Conservation (phyloP, 2,888 invertebrate genomes). For the Sarcophaga rosellei region DNA sequence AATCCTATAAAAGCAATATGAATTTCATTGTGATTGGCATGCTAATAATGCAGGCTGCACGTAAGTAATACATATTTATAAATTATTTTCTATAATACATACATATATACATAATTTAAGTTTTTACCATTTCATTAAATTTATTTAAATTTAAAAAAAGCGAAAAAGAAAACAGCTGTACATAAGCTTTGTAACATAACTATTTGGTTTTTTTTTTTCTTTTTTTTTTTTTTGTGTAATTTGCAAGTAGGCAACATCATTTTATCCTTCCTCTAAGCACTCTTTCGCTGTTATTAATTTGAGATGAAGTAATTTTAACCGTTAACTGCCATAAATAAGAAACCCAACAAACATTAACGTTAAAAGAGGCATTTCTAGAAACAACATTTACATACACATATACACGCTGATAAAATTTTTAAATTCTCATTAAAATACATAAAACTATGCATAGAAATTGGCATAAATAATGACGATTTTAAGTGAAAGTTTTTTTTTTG, state of each 20-base stretch:
- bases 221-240: not conserved
- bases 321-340: not conserved
- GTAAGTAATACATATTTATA: constrained; percentile 72
- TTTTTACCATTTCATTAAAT: constrained; percentile 4
- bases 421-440: not conserved
- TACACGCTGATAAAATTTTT: too few species aligned
- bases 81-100: not conserved
- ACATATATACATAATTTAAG: not conserved
- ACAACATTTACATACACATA: not conserved
- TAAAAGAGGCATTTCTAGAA: not conserved
- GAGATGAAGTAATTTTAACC: too few species aligned
- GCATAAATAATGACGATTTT: constrained; percentile 7
- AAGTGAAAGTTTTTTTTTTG: not conserved
- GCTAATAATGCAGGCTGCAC: constrained; percentile 79
- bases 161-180: constrained; percentile 5
- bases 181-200: not conserved
- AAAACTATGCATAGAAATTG: not conserved
- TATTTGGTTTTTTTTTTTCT: constrained; percentile 7
- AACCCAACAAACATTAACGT: not conserved
- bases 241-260: too few species aligned
- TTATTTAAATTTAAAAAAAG: not conserved
- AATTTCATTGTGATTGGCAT: constrained; percentile 79
- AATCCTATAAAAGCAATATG: constrained; percentile 71
- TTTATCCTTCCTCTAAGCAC: not conserved
- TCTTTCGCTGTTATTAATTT: not conserved